These are phyloP conservation scores for Gryon sp. DNA, from an alignment of 1,140 invertebrate genomes.

Conservation along the genomic window DNA sequence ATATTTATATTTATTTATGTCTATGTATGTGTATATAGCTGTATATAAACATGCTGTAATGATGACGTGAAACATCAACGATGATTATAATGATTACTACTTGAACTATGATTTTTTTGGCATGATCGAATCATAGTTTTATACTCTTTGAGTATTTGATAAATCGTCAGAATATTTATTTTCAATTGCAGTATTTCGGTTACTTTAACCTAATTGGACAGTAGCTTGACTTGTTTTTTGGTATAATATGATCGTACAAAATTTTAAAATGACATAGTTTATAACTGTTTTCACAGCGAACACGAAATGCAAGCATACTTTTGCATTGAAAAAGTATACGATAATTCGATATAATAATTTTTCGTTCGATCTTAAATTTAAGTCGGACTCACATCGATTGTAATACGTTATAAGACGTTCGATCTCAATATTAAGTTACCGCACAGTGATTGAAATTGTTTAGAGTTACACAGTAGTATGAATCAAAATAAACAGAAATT, in stretches of 20 bases:
- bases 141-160: slow-evolving; percentile 50
- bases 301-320: too few species aligned
- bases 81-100: slow-evolving; percentile 57
- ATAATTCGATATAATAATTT: too few species aligned
- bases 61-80: slow-evolving; percentile 54
- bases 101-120: slow-evolving; percentile 35
- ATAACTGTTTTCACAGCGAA: neutral
- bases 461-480: too few species aligned
- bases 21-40: slow-evolving; percentile 9
- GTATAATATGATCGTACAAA: slow-evolving; percentile 34
- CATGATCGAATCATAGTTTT: slow-evolving; percentile 36
- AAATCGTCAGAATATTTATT: too few species aligned
- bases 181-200: too few species aligned
- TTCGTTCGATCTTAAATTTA: neutral
- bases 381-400: neutral
- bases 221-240: slow-evolving; percentile 26
- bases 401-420: too few species aligned
- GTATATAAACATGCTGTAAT: slow-evolving; percentile 55
- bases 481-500: too few species aligned
- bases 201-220: neutral
- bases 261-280: neutral
- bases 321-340: too few species aligned
- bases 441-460: too few species aligned
- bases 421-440: too few species aligned
- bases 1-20: slow-evolving; percentile 6